phyloP scores from a whole-genome alignment of 2,113 vertebrate genomes.

The Aspiorhynchus laticeps region DNA sequence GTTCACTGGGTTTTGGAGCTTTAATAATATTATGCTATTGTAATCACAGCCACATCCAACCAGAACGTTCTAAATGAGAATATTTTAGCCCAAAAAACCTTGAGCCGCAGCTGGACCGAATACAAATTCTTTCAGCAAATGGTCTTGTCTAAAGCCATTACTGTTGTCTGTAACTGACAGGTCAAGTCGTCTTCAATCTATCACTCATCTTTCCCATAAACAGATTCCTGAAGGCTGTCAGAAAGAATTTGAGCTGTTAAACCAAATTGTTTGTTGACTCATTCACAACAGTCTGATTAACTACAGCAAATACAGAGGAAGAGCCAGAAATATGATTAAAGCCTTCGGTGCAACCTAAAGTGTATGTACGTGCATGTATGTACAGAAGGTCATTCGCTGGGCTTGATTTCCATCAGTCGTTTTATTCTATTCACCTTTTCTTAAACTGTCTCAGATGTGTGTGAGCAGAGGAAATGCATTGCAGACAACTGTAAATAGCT shows the following conservation, averaged over 20 bases:
- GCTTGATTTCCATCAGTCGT: conserved; percentile 16
- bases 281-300: conserved; percentile 37
- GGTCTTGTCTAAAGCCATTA: conserved; percentile 37
- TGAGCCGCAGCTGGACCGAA: conserved; percentile 17
- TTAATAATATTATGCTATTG: background rate
- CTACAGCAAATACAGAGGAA: conserved; percentile 9
- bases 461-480: conserved; percentile 11
- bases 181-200: conserved; percentile 20
- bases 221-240: conserved; percentile 26
- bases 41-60: conserved; percentile 3
- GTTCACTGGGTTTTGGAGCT: background rate
- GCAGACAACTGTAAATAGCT: conserved; percentile 19
- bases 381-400: background rate
- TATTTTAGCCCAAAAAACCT: background rate
- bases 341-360: background rate
- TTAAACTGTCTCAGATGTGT: conserved; percentile 15
- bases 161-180: conserved; percentile 32
- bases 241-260: conserved; percentile 27
- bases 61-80: background rate
- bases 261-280: conserved; percentile 46
- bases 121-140: conserved; percentile 15
- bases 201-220: conserved; percentile 44
- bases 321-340: conserved; percentile 47
- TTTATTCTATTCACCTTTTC: conserved; percentile 23
- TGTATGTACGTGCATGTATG: conserved; percentile 22